Conservation (phyloP, 2,797 vertebrate genomes). For the Varecia variegata region DNA sequence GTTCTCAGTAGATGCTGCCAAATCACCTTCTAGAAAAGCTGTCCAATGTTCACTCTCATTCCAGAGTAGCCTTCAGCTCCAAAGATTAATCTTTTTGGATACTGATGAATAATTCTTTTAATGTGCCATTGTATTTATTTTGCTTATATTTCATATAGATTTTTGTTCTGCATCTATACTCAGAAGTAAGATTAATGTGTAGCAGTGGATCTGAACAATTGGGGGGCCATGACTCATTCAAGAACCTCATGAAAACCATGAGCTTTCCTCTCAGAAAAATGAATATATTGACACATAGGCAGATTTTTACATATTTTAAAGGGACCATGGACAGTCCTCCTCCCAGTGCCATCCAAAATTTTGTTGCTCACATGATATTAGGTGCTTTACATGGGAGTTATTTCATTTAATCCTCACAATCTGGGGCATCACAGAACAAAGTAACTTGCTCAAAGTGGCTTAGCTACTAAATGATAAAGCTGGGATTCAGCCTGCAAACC, state of each 20-base stretch:
- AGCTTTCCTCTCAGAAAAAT: neutral
- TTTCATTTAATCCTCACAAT: neutral
- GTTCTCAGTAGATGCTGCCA: neutral
- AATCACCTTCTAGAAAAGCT: slow-evolving; percentile 4
- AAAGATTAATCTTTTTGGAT: neutral
- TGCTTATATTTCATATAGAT: neutral
- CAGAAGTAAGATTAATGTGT: neutral
- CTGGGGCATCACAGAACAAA: neutral
- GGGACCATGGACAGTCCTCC: neutral
- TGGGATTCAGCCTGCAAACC: neutral
- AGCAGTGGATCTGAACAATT: neutral
- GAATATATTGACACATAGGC: neutral
- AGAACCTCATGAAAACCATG: neutral
- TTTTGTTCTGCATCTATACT: neutral
- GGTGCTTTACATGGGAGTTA: neutral
- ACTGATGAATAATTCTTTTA: neutral
- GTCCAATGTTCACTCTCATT: neutral
- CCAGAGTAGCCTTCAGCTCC: neutral
- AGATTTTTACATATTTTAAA: slow-evolving; percentile 31
- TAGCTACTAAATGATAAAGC: neutral
- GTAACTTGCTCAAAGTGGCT: neutral
- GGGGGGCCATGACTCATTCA: neutral
- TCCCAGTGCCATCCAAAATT: neutral
- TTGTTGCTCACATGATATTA: neutral
- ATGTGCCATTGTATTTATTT: neutral